Conservation (phyloP, 2,113 vertebrate species). For the Camelus bactrianus region DNA sequence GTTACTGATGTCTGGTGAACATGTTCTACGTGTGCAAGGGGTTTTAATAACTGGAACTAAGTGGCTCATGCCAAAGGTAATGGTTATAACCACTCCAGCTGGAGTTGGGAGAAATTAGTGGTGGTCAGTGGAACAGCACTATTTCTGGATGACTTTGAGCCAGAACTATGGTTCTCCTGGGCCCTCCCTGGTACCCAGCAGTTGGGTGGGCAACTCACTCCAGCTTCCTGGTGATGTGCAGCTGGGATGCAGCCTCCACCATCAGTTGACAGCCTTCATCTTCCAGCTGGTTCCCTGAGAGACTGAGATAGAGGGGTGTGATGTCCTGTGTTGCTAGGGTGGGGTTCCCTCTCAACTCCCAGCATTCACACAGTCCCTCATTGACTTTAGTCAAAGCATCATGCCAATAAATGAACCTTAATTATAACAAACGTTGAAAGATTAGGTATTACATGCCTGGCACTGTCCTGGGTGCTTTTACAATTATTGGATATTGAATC, state of each 20-base stretch:
- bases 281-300: slow-evolving; percentile 88
- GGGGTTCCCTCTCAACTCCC: neutral
- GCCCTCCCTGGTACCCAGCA: neutral
- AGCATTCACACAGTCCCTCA: fast-evolving
- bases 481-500: fast-evolving
- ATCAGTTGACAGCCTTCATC: slow-evolving; percentile 85
- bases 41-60: neutral
- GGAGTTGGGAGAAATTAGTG: neutral
- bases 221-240: slow-evolving; percentile 80
- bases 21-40: fast-evolving
- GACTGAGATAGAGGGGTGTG: slow-evolving; percentile 76
- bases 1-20: neutral
- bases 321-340: neutral
- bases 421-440: neutral
- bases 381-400: neutral
- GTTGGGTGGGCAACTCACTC: slow-evolving; percentile 82
- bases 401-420: neutral
- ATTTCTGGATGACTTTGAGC: neutral
- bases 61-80: neutral
- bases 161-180: neutral
- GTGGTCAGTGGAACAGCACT: neutral
- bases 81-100: too few relatives aligned
- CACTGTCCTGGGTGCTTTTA: neutral
- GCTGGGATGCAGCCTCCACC: slow-evolving; percentile 69
- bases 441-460: fast-evolving